phyloP scores from a whole-genome alignment of 1,140 invertebrate species.

The Trichoplusia ni region DNA sequence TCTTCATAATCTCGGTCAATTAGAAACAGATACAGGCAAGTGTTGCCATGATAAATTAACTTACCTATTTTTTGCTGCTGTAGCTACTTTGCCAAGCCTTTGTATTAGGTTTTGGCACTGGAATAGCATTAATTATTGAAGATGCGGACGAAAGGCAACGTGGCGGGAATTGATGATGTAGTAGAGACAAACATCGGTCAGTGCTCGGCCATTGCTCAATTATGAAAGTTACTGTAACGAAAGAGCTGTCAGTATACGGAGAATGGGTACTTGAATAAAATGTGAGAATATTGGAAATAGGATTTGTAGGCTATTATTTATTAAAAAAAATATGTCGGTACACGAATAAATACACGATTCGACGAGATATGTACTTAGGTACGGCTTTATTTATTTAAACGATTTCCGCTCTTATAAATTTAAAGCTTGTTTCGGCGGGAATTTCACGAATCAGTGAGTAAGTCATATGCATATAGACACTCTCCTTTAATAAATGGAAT shows the following conservation, averaged over 20 bases:
- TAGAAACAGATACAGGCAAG: background rate
- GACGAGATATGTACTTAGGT: too few species aligned
- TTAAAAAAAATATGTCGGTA: too few species aligned
- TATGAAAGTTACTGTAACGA: slow-evolving; percentile 8
- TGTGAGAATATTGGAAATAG: too few species aligned
- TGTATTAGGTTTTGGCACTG: slow-evolving; percentile 18
- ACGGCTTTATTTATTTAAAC: too few species aligned
- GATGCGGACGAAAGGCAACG: background rate
- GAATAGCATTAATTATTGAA: slow-evolving; percentile 25
- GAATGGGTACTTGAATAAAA: too few species aligned
- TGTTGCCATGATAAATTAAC: slow-evolving; percentile 15
- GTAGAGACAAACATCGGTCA: slow-evolving; percentile 9
- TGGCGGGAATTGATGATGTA: slow-evolving; percentile 20
- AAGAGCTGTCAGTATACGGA: slow-evolving; percentile 5
- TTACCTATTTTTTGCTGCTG: slow-evolving; percentile 20
- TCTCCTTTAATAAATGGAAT: too few species aligned
- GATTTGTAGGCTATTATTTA: too few species aligned
- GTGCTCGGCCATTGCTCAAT: slow-evolving; percentile 14
- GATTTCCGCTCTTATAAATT: too few species aligned
- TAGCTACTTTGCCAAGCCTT: slow-evolving; percentile 11
- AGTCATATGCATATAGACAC: too few species aligned
- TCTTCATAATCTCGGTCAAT: background rate
- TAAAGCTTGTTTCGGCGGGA: too few species aligned
- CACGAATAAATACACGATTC: too few species aligned
- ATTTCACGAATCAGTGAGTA: too few species aligned